Evolutionary conservation across 2,113 vertebrate genomes (phyloP), one percentile per base, ranked within the genome.

Genomic region (Ramphastos sulfuratus): DNA sequence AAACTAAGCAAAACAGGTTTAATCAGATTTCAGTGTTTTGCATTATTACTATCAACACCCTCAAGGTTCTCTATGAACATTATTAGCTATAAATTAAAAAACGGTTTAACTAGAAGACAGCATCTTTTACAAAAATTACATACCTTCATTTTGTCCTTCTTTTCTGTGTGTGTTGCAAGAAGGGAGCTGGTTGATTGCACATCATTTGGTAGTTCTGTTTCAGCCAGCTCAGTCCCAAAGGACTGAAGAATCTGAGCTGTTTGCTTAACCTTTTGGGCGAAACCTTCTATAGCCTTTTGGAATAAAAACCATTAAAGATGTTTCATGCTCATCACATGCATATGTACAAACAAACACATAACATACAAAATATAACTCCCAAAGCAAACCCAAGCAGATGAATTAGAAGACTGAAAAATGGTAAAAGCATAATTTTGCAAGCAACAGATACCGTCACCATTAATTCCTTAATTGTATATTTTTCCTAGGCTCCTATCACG

Each of bases 181-280:
- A 99, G 98, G 42, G 94, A 76, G 89, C 93, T 97, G 4, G 99
- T 99, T n/a, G 98, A 98, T 52, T 98, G 98, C 35, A 98, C 98
- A 54, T 99, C 99, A 31, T 99, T 99, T 70, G 99, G 99, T 82
- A 99, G 97, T 64, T 99, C 99, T 2, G 99, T 99, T 94, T 99
- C 99, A 19, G 99, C 99, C 94, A 99, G 97, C 93, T 99, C 99
- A 2, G 98, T 98, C 93, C 99, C 99, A 84, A 99, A 99, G 35
- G 97, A 97, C 97, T 99, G 99, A 89, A 99, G 98, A 48, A 96
- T 98, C 97, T 99, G 99, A 24, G 99, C 99, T 2, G 98, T 99
- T 96, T 98, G 98, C 96, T 99, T 99, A 71, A 99, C 99, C 98
- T 98, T 98, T 95, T 99, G 87, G 19, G 99, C 99, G 37, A 99